A percentile compares a stretch with the other conserved stretches of the same genome.
Evolutionary conservation across 1,140 invertebrate species (phyloP).

Genomic region (Drosophila funebris): DNA sequence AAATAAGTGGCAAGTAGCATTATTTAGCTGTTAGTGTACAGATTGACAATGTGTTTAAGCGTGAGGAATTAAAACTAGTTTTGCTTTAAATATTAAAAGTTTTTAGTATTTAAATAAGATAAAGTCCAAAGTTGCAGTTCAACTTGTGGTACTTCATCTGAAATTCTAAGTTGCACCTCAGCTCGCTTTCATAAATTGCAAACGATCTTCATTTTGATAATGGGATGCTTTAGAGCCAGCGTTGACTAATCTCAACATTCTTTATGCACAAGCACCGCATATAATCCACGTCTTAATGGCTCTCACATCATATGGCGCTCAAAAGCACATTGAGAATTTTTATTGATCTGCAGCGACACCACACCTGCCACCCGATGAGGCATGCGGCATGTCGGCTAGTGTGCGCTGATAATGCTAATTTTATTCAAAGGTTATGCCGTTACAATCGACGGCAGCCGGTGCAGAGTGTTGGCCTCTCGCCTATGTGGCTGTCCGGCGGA

Average conservation of each 20-base stretch:
- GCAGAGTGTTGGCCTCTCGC: constrained; percentile 16
- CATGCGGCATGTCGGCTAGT: constrained; percentile 31
- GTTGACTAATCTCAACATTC: neutral
- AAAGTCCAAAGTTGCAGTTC: neutral
- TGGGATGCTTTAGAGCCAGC: neutral
- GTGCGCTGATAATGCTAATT: constrained; percentile 71
- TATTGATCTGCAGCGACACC: constrained; percentile 50
- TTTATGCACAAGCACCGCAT: neutral
- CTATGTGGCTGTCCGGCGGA: neutral
- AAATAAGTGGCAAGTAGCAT: neutral
- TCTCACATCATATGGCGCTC: constrained; percentile 56
- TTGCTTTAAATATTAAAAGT: neutral
- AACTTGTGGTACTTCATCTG: too few species aligned
- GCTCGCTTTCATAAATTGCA: neutral
- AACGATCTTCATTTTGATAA: neutral
- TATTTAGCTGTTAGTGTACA: neutral
- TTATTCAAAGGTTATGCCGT: constrained; percentile 77
- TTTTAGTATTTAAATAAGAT: neutral
- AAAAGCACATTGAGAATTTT: constrained; percentile 61
- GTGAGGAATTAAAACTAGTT: neutral
- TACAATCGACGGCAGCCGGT: constrained; percentile 55
- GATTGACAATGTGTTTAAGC: neutral
- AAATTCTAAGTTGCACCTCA: too few species aligned
- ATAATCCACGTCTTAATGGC: constrained; percentile 45
- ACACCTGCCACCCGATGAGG: constrained; percentile 35